Evolutionary conservation across 2,888 invertebrate species (phyloP).

Genomic region (Rhingia campestris): DNA sequence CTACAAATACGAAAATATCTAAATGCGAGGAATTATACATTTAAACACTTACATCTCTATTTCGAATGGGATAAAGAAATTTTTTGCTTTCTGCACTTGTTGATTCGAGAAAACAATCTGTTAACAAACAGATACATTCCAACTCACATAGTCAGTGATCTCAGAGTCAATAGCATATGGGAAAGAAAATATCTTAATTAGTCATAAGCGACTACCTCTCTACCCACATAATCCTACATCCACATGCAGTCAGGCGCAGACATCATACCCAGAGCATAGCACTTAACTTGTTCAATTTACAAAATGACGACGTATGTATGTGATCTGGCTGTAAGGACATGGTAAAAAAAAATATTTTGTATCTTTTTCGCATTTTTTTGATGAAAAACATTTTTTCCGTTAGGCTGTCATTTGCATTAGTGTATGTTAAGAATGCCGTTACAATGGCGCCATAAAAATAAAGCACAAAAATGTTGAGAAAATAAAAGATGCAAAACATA

Average conservation of each 20-base stretch:
- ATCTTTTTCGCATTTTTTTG: constrained; percentile 19
- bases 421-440: constrained; percentile 28
- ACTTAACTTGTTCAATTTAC: constrained; percentile 35
- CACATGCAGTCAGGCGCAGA: constrained; percentile 1
- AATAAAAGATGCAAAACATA: not conserved
- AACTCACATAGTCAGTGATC: not conserved
- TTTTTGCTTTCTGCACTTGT: constrained; percentile 39
- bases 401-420: constrained; percentile 32
- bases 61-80: constrained; percentile 5
- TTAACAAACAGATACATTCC: not conserved
- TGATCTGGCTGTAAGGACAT: constrained; percentile 15
- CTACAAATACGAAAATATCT: not conserved
- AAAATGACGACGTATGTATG: constrained; percentile 21
- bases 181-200: constrained; percentile 54
- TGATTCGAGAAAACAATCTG: constrained; percentile 30
- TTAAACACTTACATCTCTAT: not conserved
- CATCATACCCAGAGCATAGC: constrained; percentile 21
- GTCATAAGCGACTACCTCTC: constrained; percentile 30
- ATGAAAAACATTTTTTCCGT: constrained; percentile 12
- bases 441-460: constrained; percentile 48
- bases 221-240: not conserved
- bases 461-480: constrained; percentile 14
- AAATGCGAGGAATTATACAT: constrained; percentile 1
- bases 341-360: constrained; percentile 3
- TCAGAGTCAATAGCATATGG: constrained; percentile 31